Evolutionary conservation across 2,113 vertebrate species (phyloP), one percentile per base, ranked within the genome.

Genomic region (Otolemur garnettii): DNA sequence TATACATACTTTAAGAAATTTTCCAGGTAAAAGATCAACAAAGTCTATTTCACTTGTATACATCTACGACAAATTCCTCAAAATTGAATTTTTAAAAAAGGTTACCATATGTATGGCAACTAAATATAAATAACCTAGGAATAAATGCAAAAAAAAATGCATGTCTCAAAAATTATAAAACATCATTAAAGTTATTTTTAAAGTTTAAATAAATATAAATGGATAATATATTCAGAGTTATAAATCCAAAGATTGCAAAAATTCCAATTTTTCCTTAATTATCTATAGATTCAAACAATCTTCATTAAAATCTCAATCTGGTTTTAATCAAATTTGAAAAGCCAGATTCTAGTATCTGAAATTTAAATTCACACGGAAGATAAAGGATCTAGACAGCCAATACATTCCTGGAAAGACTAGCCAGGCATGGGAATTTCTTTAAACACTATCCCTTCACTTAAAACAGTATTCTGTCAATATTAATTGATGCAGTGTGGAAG

Each of bases 1-100:
- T 79, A 66, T 50, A 62, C 24, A 62, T 10, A 82, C 22, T 35
- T 95, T 80, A 75, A 71, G 35, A 96, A 80, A 85, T 30, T 83
- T 84, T 19, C 30, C 42, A 74, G 24, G 74, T n/a, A 22, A 30
- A 80, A 93, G 21, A 62, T 18, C 15, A 91, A 79, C n/a, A 33
- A 33, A 87, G 28, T 79, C 21, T 83, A 96, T 30, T 87, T 60
- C 21, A 91, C n/a, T 87, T 69, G 3, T 62, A 38, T 71, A 68
- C 19, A 90, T 15, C 53, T 83, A 79, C 28, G 75, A 93, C 42
- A 87, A 38, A 68, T 64, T 88, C 5, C 33, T 85, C 30, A 85
- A 55, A 85, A 89, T 42, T 74, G 21, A 88, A 38, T 77, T 81
- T 10, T 35, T 68, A 53, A 11, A 77, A 81, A 87, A 85, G 14